Evolutionary conservation across 2,888 invertebrate genomes (phyloP).

Genomic region (Limulus polyphemus): DNA sequence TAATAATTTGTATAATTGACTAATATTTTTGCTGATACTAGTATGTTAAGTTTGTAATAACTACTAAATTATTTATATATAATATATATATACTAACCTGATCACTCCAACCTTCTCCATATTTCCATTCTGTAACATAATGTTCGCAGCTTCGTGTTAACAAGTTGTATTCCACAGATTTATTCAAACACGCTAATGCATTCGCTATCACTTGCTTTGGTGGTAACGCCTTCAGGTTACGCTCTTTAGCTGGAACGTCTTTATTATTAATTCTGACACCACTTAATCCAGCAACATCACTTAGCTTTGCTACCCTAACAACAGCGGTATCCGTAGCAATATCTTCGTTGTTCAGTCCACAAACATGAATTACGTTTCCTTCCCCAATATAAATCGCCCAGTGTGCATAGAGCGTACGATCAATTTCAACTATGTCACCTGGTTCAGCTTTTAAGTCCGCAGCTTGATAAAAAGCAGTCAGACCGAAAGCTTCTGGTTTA

Average conservation of each 20-base stretch:
- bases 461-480: conserved; percentile 15
- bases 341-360: conserved; percentile 24
- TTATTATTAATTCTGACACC: conserved; percentile 32
- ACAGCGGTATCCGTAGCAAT: conserved; percentile 24
- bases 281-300: conserved; percentile 27
- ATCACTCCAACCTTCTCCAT: conserved; percentile 32
- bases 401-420: conserved; percentile 30
- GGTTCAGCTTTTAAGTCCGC: conserved; percentile 20
- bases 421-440: conserved; percentile 32
- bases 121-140: conserved; percentile 32
- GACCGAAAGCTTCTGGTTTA: conserved; percentile 13
- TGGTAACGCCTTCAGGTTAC: conserved; percentile 26
- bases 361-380: conserved; percentile 29
- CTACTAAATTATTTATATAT: background rate
- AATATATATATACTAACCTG: conserved; percentile 26
- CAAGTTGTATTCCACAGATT: conserved; percentile 29
- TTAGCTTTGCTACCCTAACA: conserved; percentile 24
- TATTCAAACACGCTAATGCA: conserved; percentile 25
- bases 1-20: no score
- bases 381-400: conserved; percentile 32
- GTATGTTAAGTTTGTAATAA: no score
- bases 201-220: conserved; percentile 26
- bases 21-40: no score
- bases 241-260: conserved; percentile 29
- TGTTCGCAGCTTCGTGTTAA: conserved; percentile 32